Conservation (phyloP, 2,113 vertebrate species). For the Meriones unguiculatus region DNA sequence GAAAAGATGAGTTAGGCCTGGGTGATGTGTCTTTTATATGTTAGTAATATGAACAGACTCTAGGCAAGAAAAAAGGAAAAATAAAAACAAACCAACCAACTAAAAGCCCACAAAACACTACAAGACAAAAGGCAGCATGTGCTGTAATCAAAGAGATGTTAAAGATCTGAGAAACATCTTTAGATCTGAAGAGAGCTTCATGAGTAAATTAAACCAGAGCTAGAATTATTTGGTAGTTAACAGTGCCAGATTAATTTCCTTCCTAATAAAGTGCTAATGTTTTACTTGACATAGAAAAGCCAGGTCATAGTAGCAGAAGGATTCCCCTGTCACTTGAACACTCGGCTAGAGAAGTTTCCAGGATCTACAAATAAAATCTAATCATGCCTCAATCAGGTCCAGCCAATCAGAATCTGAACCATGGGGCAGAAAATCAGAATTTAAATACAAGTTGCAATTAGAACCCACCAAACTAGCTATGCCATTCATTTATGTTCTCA, state of each 20-base stretch:
- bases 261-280: slow-evolving; percentile 23
- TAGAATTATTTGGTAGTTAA: slow-evolving; percentile 77
- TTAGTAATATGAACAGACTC: not conserved
- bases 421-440: slow-evolving; percentile 78
- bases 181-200: slow-evolving; percentile 15
- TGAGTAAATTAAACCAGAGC: slow-evolving; percentile 17
- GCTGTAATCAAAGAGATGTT: not conserved
- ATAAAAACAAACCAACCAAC: not conserved
- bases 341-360: slow-evolving; percentile 46
- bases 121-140: not conserved
- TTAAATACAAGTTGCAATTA: slow-evolving; percentile 83
- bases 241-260: slow-evolving; percentile 64
- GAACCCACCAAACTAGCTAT: slow-evolving; percentile 63
- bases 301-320: slow-evolving; percentile 22
- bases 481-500: slow-evolving; percentile 70
- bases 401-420: slow-evolving; percentile 71
- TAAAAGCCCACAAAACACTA: not conserved
- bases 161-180: slow-evolving; percentile 50
- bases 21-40: not conserved
- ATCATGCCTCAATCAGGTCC: slow-evolving; percentile 77
- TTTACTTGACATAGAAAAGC: slow-evolving; percentile 40
- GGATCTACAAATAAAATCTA: slow-evolving; percentile 73
- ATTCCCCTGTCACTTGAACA: slow-evolving; percentile 35
- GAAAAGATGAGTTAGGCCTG: slow-evolving; percentile 35
- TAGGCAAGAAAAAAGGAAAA: not conserved